phyloP scores from a whole-genome alignment of 2,888 invertebrate genomes.

The Phalera bucephala region DNA sequence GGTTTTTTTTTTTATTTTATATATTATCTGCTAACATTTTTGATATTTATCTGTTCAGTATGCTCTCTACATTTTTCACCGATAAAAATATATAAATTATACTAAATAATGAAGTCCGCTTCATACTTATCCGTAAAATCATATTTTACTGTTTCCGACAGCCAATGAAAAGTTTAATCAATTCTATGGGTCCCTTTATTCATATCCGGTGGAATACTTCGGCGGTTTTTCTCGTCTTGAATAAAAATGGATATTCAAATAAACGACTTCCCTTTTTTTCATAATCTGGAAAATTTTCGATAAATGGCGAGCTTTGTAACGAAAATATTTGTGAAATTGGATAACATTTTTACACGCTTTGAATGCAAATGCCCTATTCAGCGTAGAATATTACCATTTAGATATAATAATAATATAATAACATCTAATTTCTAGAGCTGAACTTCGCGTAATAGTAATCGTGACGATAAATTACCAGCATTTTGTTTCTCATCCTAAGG shows the following conservation, averaged over 20 bases:
- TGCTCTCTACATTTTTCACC: too few species aligned
- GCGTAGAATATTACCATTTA: background rate
- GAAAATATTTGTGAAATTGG: conserved; percentile 19
- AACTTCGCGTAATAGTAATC: too few species aligned
- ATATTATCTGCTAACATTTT: too few species aligned
- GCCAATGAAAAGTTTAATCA: conserved; percentile 11
- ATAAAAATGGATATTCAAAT: conserved; percentile 35
- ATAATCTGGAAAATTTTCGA: conserved; percentile 39
- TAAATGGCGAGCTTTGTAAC: conserved; percentile 38
- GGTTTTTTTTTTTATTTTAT: too few species aligned
- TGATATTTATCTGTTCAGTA: too few species aligned
- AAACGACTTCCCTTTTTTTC: conserved; percentile 34
- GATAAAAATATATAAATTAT: too few species aligned
- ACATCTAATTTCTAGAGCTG: conserved; percentile 25
- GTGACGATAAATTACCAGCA: too few species aligned
- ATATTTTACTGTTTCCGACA: conserved; percentile 8
- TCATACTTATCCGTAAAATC: background rate
- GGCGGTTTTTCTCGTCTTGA: conserved; percentile 9
- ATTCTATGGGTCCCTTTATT: conserved; percentile 7
- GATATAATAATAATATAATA: conserved; percentile 14
- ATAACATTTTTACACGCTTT: conserved; percentile 2
- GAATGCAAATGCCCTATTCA: conserved; percentile 5
- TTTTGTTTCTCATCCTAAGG: too few species aligned
- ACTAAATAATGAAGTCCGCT: too few species aligned
- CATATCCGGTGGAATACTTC: conserved; percentile 11